phyloP scores from a whole-genome alignment of 2,797 vertebrate genomes.

The Phrynocephalus vlangalii region DNA sequence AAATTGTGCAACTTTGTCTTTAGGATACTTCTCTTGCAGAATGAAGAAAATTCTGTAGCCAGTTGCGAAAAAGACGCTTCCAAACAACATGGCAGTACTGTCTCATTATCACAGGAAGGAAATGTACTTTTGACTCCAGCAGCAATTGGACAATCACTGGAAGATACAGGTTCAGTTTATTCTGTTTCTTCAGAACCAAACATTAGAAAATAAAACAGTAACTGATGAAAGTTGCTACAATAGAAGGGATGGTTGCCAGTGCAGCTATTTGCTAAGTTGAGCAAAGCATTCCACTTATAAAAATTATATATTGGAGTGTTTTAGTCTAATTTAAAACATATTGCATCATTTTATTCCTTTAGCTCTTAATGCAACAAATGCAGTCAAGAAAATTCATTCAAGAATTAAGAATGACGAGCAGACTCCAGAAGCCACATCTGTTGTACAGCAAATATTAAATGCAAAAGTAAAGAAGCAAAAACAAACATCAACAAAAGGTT shows the following conservation, averaged over 20 bases:
- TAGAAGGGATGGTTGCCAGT: conserved; percentile 21
- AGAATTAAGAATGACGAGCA: conserved; percentile 71
- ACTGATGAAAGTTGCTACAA: neutral
- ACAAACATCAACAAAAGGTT: conserved; percentile 75
- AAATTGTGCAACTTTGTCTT: neutral
- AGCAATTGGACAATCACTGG: conserved; percentile 62
- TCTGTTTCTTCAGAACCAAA: neutral
- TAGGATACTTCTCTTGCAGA: conserved; percentile 71
- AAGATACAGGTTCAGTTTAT: conserved; percentile 74
- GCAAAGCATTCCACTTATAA: conserved; percentile 20
- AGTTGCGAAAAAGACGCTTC: conserved; percentile 67
- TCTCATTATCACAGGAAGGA: conserved; percentile 48
- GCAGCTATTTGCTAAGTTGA: neutral
- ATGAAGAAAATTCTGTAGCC: conserved; percentile 69
- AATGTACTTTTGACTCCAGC: conserved; percentile 59
- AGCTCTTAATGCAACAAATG: conserved; percentile 87
- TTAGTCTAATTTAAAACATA: conserved; percentile 18
- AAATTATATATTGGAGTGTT: neutral
- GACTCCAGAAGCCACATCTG: conserved; percentile 40
- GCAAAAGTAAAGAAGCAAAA: conserved; percentile 76
- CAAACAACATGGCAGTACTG: conserved; percentile 58
- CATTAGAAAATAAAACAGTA: neutral
- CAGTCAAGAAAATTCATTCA: conserved; percentile 80
- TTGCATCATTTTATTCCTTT: conserved; percentile 24
- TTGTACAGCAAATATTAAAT: conserved; percentile 85